phyloP scores from a whole-genome alignment of 2,888 invertebrate species.

The Eilema griseolum region DNA sequence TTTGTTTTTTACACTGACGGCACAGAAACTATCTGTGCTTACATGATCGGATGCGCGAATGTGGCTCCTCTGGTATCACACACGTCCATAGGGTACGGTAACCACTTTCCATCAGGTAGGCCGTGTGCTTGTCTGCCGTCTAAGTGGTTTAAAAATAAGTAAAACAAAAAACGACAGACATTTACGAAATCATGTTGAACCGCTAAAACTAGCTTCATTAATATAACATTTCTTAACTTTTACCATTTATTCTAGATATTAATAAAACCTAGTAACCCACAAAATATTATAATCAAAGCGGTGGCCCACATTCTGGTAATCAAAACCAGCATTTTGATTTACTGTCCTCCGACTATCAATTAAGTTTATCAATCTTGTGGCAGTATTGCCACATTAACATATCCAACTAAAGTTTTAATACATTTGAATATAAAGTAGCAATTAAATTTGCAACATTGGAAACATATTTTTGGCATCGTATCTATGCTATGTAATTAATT shows the following conservation, averaged over 20 bases:
- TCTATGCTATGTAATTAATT: no score
- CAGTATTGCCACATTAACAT: conserved; percentile 41
- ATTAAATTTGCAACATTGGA: conserved; percentile 28
- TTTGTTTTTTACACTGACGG: no score
- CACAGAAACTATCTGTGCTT: no score
- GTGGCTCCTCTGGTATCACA: no score
- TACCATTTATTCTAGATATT: conserved; percentile 14
- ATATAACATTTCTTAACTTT: conserved; percentile 16
- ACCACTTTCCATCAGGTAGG: no score
- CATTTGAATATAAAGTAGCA: conserved; percentile 42
- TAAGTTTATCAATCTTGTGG: conserved; percentile 38
- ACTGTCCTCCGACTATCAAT: conserved; percentile 34
- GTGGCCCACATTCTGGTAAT: conserved; percentile 26
- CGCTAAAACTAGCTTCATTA: conserved; percentile 6
- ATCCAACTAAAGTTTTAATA: conserved; percentile 24
- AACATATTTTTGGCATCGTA: conserved; percentile 17
- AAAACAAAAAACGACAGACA: background rate
- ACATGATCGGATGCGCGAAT: no score
- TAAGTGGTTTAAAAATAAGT: no score
- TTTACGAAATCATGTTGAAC: background rate
- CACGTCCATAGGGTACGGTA: no score
- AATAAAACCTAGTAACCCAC: conserved; percentile 23
- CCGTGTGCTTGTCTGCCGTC: no score
- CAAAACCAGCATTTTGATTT: conserved; percentile 31
- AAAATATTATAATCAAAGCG: conserved; percentile 25